Conservation (phyloP, 1,140 invertebrate genomes). For the Bombus balteatus region DNA sequence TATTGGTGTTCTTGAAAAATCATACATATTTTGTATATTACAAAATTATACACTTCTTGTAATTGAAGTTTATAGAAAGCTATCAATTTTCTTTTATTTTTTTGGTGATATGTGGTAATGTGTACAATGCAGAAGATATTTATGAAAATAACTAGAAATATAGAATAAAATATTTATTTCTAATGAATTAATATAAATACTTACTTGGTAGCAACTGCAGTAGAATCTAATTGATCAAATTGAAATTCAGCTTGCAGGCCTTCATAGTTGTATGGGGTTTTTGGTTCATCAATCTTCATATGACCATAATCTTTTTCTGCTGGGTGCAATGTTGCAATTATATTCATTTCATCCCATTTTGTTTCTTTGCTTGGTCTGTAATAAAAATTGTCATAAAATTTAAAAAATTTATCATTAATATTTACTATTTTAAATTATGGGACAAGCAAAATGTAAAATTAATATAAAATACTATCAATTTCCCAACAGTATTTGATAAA, state of each 20-base stretch:
- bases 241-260: slow-evolving; percentile 88
- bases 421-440: neutral
- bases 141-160: neutral
- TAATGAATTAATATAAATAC: slow-evolving; percentile 52
- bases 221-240: slow-evolving; percentile 90
- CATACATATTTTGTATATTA: neutral
- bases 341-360: slow-evolving; percentile 99
- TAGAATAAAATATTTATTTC: neutral
- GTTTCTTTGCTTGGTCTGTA: slow-evolving; percentile 90
- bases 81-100: neutral
- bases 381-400: neutral
- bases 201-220: slow-evolving; percentile 90
- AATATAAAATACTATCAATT: neutral
- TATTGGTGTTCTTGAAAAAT: neutral
- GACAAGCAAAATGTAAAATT: neutral
- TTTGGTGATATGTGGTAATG: neutral
- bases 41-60: neutral
- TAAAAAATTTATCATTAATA: neutral
- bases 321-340: slow-evolving; percentile 98
- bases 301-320: slow-evolving; percentile 99
- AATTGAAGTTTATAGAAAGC: neutral
- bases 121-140: neutral
- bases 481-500: neutral
- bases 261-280: slow-evolving; percentile 96
- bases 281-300: slow-evolving; percentile 99